Conservation (phyloP, 2,888 invertebrate genomes). For the Ochropacha duplaris region DNA sequence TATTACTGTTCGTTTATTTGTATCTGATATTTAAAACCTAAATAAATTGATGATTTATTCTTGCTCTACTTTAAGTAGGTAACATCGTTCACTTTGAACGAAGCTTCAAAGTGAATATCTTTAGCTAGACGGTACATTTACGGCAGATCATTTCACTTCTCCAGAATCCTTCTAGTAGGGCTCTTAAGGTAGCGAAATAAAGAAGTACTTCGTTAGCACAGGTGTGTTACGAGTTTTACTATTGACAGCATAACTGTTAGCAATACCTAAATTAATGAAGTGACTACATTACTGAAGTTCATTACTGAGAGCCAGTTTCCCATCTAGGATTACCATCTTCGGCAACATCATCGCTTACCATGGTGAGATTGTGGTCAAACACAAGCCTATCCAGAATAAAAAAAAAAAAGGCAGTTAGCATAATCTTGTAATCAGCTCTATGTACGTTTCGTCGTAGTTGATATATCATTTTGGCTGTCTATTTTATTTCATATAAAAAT, state of each 20-base stretch:
- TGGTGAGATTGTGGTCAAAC: no score
- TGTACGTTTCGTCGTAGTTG: not conserved
- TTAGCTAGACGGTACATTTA: conserved; percentile 59
- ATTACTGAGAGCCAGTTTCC: no score
- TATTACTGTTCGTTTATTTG: no score
- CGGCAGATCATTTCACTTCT: conserved; percentile 67
- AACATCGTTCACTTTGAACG: no score
- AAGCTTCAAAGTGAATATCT: conserved; percentile 63
- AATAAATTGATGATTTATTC: no score
- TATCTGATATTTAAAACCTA: no score
- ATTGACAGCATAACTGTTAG: not conserved
- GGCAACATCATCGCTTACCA: no score
- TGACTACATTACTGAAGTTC: no score
- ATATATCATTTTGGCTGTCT: not conserved
- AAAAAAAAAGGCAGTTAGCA: no score
- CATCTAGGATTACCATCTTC: no score
- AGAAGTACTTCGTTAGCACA: conserved; percentile 10
- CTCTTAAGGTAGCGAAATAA: conserved; percentile 33
- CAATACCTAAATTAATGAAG: not conserved
- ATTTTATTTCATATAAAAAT: not conserved
- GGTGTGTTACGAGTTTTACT: conserved; percentile 9
- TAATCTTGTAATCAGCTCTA: not conserved
- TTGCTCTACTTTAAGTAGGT: no score
- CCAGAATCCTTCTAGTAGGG: conserved; percentile 47
- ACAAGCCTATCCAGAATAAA: no score